Percentiles rank a stretch among this genome's conserved stretches.
Evolutionary conservation across 92 coral and sea anemone species (phyloP).

Genomic region (Palythoa grandiflora): DNA sequence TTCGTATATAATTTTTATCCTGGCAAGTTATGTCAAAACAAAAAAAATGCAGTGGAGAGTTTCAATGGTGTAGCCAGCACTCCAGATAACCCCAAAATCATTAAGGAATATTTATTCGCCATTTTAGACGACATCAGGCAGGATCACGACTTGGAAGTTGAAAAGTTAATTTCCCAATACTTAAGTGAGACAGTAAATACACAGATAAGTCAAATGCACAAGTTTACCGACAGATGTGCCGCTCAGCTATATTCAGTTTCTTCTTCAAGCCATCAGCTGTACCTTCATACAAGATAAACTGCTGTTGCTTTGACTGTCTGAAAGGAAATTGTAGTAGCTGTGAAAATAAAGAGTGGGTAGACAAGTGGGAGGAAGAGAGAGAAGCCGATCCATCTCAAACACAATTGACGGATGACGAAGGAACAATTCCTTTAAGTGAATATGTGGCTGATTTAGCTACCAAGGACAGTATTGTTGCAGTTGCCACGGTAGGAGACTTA

Average conservation of each 20-base stretch:
- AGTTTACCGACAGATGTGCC: slow-evolving; percentile 16
- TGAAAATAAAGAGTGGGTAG: background rate
- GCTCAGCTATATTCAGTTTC: slow-evolving; percentile 4
- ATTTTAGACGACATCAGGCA: slow-evolving; percentile 1
- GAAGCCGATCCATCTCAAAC: slow-evolving; percentile 1
- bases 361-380: slow-evolving; percentile 21
- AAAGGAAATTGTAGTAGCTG: background rate
- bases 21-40: too few relatives aligned
- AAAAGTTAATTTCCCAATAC: background rate
- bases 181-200: background rate
- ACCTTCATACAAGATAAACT: background rate
- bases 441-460: background rate
- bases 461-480: slow-evolving; percentile 4
- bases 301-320: background rate
- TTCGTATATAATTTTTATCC: too few relatives aligned
- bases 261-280: background rate
- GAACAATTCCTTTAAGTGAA: background rate
- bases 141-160: slow-evolving; percentile 13
- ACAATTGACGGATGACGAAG: slow-evolving; percentile 2
- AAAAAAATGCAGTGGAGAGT: background rate
- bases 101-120: slow-evolving; percentile 12
- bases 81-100: slow-evolving; percentile 7
- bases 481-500: slow-evolving; percentile 14
- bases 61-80: slow-evolving; percentile 9
- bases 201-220: background rate